Conservation (phyloP, 2,888 invertebrate species). For the Lycaena phlaeas region DNA sequence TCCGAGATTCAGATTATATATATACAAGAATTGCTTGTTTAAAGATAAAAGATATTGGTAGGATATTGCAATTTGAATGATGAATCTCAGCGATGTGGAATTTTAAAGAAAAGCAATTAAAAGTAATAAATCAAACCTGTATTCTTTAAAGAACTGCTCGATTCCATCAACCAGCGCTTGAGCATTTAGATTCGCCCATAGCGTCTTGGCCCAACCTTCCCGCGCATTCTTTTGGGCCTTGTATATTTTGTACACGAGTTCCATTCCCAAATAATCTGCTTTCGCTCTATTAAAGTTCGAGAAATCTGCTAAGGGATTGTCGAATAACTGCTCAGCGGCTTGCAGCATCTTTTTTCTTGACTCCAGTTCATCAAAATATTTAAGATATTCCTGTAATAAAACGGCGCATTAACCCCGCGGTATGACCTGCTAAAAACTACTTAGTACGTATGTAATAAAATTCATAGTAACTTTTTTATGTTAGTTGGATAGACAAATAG, state of each 20-base stretch:
- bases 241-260: constrained; percentile 82
- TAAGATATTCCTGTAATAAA: constrained; percentile 72
- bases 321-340: constrained; percentile 87
- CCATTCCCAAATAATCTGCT: constrained; percentile 77
- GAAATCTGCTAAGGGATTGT: constrained; percentile 88
- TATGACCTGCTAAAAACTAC: too few relatives aligned
- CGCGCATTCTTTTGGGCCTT: constrained; percentile 83
- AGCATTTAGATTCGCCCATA: constrained; percentile 91
- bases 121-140: too few relatives aligned
- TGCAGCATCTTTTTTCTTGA: constrained; percentile 68
- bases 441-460: too few relatives aligned
- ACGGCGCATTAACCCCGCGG: too few relatives aligned
- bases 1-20: too few relatives aligned
- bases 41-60: too few relatives aligned
- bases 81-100: too few relatives aligned
- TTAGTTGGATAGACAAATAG: too few relatives aligned
- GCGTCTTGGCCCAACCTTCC: constrained; percentile 87
- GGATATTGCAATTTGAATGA: too few relatives aligned
- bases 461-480: too few relatives aligned
- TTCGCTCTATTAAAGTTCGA: constrained; percentile 78
- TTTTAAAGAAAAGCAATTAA: too few relatives aligned
- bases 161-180: constrained; percentile 89
- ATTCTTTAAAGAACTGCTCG: constrained; percentile 86
- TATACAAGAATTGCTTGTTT: too few relatives aligned
- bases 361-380: constrained; percentile 79